A percentile compares a stretch with the other conserved stretches of the same genome.
Conservation (phyloP, 2,888 invertebrate genomes). For the Lycaena phlaeas region DNA sequence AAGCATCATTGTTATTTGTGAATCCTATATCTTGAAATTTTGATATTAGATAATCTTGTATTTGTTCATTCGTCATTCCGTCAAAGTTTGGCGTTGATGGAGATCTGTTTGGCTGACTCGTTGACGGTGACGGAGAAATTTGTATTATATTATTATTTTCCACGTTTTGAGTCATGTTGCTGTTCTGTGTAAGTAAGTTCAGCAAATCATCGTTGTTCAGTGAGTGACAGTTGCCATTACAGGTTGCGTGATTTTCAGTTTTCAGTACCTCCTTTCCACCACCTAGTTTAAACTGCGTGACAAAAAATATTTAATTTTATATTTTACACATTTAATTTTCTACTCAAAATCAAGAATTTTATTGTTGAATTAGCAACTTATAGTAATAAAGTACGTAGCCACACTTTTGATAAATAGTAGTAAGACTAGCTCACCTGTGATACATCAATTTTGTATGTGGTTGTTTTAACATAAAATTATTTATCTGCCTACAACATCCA, state of each 20-base stretch:
- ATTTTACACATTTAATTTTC: no score
- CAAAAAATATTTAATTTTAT: neutral
- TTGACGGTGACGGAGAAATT: conserved; percentile 28
- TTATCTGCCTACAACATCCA: no score
- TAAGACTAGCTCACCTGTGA: no score
- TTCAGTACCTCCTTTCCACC: conserved; percentile 26
- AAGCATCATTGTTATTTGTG: conserved; percentile 29
- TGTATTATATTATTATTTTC: conserved; percentile 50
- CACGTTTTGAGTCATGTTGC: conserved; percentile 32
- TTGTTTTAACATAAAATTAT: no score
- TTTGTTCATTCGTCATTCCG: conserved; percentile 51
- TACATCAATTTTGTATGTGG: no score
- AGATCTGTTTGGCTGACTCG: conserved; percentile 29
- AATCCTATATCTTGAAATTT: conserved; percentile 53
- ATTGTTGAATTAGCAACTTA: no score
- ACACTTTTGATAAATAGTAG: no score
- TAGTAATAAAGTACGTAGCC: no score
- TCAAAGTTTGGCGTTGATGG: conserved; percentile 38
- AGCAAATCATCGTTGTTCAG: conserved; percentile 39
- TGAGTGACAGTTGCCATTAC: conserved; percentile 37
- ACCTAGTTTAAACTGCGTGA: conserved; percentile 22
- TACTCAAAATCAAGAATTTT: no score
- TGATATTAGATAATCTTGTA: conserved; percentile 51
- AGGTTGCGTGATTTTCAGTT: conserved; percentile 23
- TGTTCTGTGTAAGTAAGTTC: conserved; percentile 34